Evolutionary conservation across 2,113 vertebrate genomes (phyloP), one percentile per base, ranked within the genome.

Genomic region (Corythaeola cristata): DNA sequence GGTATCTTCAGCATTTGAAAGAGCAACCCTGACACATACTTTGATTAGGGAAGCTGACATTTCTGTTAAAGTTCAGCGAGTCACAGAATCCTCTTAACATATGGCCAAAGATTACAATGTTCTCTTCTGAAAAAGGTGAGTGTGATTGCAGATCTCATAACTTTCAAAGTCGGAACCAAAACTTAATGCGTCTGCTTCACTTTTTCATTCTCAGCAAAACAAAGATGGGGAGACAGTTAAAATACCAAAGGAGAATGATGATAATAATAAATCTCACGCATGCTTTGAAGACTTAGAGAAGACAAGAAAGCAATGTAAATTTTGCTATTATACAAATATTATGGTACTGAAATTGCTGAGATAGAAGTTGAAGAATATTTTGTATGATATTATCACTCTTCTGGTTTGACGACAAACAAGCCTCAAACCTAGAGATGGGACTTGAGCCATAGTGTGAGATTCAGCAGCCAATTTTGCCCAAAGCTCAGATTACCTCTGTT

Each of bases 31-130:
- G 92, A 94, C 93, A 96, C 84, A 71, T 66, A 33, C 89, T 95
- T 96, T 96, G 94, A 96, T 96, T 95, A 96, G 96, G 75, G 63
- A 96, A 94, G 93, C 78, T 97, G 96, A 95, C 96, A 96, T 95
- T 96, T 97, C 93, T 97, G 94, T 97, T 97, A 97, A 97, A 95
- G 96, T 97, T 95, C 95, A 97, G 91, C 95, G 96, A 96, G 94
- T 90, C 97, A 93, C 74, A 94, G 91, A 96, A 96, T 96, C 94
- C 94, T 96, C 95, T 95, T 95, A 97, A 95, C 95, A 97, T 93
- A 95, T 97, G 97, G 94, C 89, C 96, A 95, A 96, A 95, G 94
- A 97, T 85, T 97, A 79, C 74, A 85, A 58, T 71, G 74, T 90
- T 95, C 77, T 95, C 91, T 94, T 69, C 71, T 85, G 84, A 77